Percentiles rank a stretch among this genome's conserved stretches.
Evolutionary conservation across 1,140 invertebrate species (phyloP).

Genomic region (Rhagoletis zephyria): DNA sequence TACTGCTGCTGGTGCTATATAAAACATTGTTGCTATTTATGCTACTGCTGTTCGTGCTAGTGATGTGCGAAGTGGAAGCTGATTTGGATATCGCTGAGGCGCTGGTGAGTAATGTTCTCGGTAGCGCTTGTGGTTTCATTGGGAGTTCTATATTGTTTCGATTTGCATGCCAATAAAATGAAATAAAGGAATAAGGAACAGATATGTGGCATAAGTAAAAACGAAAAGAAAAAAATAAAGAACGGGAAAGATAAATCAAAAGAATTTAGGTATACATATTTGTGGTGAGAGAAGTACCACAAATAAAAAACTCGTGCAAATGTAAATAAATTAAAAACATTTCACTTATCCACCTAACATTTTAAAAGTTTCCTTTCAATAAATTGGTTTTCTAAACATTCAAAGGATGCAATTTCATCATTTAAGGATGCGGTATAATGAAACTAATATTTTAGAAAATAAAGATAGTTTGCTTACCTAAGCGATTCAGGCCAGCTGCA

Average conservation of each 20-base stretch:
- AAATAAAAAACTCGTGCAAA: constrained; percentile 1
- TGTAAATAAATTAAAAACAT: neutral
- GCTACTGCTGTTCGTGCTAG: constrained; percentile 46
- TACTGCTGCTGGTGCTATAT: neutral
- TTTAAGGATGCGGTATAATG: neutral
- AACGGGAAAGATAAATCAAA: constrained; percentile 61
- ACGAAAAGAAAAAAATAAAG: constrained; percentile 55
- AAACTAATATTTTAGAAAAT: neutral
- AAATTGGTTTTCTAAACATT: constrained; percentile 10
- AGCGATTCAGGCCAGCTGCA: constrained; percentile 76
- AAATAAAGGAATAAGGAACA: constrained; percentile 62
- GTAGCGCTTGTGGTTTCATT: constrained; percentile 70
- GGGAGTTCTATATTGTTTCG: constrained; percentile 64
- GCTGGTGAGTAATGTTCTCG: constrained; percentile 64
- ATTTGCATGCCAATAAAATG: constrained; percentile 60
- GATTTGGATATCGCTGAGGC: constrained; percentile 55
- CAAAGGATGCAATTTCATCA: neutral
- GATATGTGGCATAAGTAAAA: constrained; percentile 65
- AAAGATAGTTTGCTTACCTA: constrained; percentile 62
- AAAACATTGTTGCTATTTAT: neutral
- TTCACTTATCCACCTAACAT: no score
- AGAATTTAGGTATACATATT: neutral
- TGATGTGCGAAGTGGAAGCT: constrained; percentile 30
- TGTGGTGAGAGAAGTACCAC: neutral
- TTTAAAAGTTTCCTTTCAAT: neutral